phyloP scores from a whole-genome alignment of 2,113 vertebrate genomes.

The Pteronura brasiliensis region DNA sequence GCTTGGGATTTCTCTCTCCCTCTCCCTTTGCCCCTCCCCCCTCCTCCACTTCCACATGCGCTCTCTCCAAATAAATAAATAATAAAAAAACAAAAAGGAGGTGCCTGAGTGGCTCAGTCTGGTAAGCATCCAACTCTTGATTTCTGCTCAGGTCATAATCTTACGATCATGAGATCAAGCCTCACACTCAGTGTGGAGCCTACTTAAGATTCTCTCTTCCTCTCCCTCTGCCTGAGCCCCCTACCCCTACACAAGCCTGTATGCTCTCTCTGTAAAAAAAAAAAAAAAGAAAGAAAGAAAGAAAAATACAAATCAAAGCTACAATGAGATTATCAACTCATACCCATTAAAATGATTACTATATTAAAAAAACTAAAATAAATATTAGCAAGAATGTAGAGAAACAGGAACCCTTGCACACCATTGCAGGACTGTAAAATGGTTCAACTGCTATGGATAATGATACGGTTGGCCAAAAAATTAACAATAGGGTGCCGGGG shows the following conservation, averaged over 20 bases:
- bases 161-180: too few relatives aligned
- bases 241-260: too few relatives aligned
- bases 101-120: not conserved
- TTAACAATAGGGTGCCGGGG: not conserved
- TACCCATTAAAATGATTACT: not conserved
- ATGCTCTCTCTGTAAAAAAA: not conserved
- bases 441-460: not conserved
- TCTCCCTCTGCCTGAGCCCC: not conserved
- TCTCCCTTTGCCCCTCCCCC: not conserved
- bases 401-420: not conserved
- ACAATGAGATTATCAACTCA: not conserved
- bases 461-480: not conserved
- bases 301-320: not conserved
- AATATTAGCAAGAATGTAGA: not conserved
- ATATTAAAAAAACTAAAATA: not conserved
- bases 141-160: not conserved
- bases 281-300: not conserved
- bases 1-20: not conserved
- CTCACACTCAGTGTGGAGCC: not conserved
- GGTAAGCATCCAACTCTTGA: not conserved
- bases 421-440: not conserved
- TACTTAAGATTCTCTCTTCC: not conserved
- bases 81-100: not conserved
- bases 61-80: not conserved
- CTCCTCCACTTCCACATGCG: not conserved